Conservation (phyloP, 2,888 invertebrate species). For the Clitarchus hookeri region DNA sequence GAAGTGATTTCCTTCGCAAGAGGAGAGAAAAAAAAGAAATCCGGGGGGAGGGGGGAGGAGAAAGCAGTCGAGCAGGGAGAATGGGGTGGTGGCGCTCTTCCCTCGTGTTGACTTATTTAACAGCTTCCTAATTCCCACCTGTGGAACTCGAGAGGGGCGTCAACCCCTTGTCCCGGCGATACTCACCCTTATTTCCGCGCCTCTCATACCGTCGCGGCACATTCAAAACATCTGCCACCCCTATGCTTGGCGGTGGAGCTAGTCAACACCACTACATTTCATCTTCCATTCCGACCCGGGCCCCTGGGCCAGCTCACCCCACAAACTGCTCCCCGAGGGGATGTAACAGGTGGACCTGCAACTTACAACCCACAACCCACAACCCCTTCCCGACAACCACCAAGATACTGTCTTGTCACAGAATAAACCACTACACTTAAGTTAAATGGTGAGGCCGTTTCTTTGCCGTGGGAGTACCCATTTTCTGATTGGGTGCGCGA, state of each 20-base stretch:
- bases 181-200: background rate
- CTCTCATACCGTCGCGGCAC: background rate
- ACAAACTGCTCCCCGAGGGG: background rate
- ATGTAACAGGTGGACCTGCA: background rate
- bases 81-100: background rate
- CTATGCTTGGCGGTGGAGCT: background rate
- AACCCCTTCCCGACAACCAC: no score
- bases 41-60: background rate
- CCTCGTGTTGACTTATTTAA: slow-evolving; percentile 22
- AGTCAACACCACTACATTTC: background rate
- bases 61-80: background rate
- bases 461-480: no score
- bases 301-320: background rate
- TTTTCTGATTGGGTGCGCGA: no score
- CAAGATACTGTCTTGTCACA: no score
- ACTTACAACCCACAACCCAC: no score
- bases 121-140: slow-evolving; percentile 21
- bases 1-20: background rate
- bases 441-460: no score
- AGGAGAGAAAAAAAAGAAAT: background rate
- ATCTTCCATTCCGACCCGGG: background rate
- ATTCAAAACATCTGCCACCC: slow-evolving; percentile 4
- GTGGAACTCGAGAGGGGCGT: background rate
- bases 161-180: background rate
- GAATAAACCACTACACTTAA: no score